phyloP scores from a whole-genome alignment of 1,140 invertebrate species.

The Panulirus ornatus region DNA sequence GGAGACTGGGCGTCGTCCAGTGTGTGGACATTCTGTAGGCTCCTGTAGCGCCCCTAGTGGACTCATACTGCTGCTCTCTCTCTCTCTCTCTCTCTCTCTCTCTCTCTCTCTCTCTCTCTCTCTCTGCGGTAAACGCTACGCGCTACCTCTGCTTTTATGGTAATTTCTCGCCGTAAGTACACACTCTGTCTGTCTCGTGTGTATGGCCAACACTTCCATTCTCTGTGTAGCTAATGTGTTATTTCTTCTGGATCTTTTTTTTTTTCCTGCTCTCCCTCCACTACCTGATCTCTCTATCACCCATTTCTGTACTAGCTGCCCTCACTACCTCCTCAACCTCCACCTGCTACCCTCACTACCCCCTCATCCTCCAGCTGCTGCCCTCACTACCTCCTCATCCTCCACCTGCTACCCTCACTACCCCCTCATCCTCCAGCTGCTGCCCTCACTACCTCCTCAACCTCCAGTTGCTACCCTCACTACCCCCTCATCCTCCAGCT shows the following conservation, averaged over 20 bases:
- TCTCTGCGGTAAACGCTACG: no score
- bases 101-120: constrained; percentile 35
- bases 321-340: not conserved
- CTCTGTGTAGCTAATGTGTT: not conserved
- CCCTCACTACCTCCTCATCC: not conserved
- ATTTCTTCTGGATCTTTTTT: not conserved
- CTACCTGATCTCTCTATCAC: not conserved
- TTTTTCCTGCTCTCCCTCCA: not conserved
- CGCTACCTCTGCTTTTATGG: no score
- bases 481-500: not conserved
- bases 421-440: not conserved
- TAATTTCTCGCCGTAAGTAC: not conserved
- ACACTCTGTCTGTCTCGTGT: no score
- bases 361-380: no score
- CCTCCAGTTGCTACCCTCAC: not conserved
- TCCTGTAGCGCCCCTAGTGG: no score
- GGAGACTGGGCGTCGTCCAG: not conserved
- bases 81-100: constrained; percentile 36
- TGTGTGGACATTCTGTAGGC: no score
- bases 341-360: not conserved
- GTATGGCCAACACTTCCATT: no score
- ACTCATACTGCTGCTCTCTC: not conserved
- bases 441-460: not conserved
- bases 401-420: not conserved
- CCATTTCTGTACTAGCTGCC: not conserved